Evolutionary conservation across 2,888 invertebrate genomes (phyloP).

Genomic region (Epinotia demarniana): DNA sequence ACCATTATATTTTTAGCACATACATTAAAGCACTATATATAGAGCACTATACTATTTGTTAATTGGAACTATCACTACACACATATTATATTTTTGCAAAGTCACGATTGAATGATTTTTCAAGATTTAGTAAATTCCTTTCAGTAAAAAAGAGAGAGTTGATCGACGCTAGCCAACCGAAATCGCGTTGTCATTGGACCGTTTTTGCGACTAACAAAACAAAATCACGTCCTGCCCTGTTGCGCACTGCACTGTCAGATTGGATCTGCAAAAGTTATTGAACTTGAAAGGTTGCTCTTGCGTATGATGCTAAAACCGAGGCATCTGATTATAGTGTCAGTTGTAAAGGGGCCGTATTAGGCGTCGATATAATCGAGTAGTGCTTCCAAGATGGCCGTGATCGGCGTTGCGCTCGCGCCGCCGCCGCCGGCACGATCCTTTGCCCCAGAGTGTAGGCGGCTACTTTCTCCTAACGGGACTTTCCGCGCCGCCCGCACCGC

Average conservation of each 20-base stretch:
- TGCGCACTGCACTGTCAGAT: constrained; percentile 44
- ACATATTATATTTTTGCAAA: constrained; percentile 3
- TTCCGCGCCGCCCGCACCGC: constrained; percentile 57
- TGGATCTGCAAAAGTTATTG: constrained; percentile 44
- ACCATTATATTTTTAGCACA: neutral
- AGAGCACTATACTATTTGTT: no score
- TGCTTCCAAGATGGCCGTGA: constrained; percentile 65
- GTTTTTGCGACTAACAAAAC: constrained; percentile 40
- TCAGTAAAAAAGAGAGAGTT: constrained; percentile 66
- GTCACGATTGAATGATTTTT: constrained; percentile 54
- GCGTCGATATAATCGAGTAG: constrained; percentile 69
- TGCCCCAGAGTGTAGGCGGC: constrained; percentile 76
- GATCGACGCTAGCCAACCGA: constrained; percentile 47
- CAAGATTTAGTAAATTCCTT: constrained; percentile 56
- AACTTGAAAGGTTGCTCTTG: constrained; percentile 50
- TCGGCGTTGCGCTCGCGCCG: constrained; percentile 57
- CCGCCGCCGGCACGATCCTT: constrained; percentile 63
- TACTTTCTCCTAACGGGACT: constrained; percentile 84
- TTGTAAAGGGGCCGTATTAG: constrained; percentile 55
- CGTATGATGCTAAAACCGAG: constrained; percentile 52
- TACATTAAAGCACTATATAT: neutral
- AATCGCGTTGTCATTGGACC: constrained; percentile 44
- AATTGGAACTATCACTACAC: neutral
- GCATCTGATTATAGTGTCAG: constrained; percentile 55
- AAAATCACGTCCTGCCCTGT: constrained; percentile 37